Evolutionary conservation across 2,888 invertebrate species (phyloP).

Genomic region (Lissocephala sabroskyi): DNA sequence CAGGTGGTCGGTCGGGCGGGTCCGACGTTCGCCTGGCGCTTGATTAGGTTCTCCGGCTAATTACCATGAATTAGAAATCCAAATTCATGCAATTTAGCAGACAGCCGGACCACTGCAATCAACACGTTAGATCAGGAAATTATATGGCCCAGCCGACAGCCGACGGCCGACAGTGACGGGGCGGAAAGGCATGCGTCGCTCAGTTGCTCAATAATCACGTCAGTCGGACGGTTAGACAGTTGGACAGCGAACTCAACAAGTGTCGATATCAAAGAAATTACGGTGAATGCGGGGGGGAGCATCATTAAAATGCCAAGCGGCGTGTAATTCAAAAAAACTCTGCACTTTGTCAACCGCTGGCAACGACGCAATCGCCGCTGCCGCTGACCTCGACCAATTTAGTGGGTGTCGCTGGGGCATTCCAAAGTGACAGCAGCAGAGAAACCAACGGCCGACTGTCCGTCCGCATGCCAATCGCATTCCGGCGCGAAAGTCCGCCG

Average conservation of each 20-base stretch:
- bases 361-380: no score
- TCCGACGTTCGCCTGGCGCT: no score
- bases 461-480: background rate
- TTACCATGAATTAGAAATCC: constrained; percentile 12
- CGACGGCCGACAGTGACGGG: background rate
- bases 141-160: constrained; percentile 7
- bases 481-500: no score
- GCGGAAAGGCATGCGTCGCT: constrained; percentile 6
- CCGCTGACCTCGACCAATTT: constrained; percentile 10
- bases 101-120: constrained; percentile 23
- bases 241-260: no score
- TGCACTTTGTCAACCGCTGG: background rate
- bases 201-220: no score
- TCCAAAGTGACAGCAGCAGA: constrained; percentile 2
- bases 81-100: constrained; percentile 3
- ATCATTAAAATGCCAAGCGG: no score
- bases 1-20: no score
- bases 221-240: no score
- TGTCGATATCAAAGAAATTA: no score
- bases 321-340: background rate
- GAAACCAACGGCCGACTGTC: background rate
- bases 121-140: constrained; percentile 20
- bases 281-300: no score
- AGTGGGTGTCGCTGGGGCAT: constrained; percentile 2
- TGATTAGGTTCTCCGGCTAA: constrained; percentile 10